These are phyloP conservation scores for Agrilus biguttatus DNA, from an alignment of 2,888 invertebrate species.

Conservation along the genomic window DNA sequence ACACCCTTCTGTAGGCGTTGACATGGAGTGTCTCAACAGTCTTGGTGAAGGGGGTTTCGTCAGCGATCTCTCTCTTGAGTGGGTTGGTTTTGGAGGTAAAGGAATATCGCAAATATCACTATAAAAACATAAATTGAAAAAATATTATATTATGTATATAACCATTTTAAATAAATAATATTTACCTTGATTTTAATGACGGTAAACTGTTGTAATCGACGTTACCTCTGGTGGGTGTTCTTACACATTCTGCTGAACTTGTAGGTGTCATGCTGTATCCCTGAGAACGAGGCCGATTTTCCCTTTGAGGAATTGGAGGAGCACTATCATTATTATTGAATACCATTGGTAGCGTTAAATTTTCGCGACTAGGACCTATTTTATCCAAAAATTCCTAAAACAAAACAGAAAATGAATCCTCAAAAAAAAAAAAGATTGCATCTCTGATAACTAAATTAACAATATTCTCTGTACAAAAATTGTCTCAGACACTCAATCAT, in stretches of 20 bases:
- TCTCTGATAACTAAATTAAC: not conserved
- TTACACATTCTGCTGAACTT: constrained; percentile 24
- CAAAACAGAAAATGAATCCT: constrained; percentile 1
- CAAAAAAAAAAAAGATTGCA: no score
- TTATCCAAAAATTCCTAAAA: constrained; percentile 12
- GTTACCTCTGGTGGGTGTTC: constrained; percentile 30
- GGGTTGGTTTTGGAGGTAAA: constrained; percentile 37
- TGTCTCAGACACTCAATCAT: not conserved
- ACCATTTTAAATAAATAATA: not conserved
- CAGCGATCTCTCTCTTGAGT: constrained; percentile 29
- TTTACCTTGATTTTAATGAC: constrained; percentile 29
- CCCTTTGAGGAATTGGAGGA: constrained; percentile 45
- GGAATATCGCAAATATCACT: constrained; percentile 24
- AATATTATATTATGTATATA: not conserved
- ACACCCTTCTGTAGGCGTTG: constrained; percentile 35
- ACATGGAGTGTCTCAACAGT: constrained; percentile 35
- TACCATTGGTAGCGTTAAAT: constrained; percentile 28
- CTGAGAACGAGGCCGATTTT: constrained; percentile 42
- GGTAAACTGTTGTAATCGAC: constrained; percentile 33
- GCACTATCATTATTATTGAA: constrained; percentile 26
- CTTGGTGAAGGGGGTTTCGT: constrained; percentile 43
- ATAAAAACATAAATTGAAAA: not conserved
- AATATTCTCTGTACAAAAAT: constrained; percentile 1
- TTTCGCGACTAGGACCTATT: constrained; percentile 23
- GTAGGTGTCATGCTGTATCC: constrained; percentile 33